These are phyloP conservation scores for Chrysina gloriosa DNA, from an alignment of 2,888 invertebrate species.

Conservation along the genomic window DNA sequence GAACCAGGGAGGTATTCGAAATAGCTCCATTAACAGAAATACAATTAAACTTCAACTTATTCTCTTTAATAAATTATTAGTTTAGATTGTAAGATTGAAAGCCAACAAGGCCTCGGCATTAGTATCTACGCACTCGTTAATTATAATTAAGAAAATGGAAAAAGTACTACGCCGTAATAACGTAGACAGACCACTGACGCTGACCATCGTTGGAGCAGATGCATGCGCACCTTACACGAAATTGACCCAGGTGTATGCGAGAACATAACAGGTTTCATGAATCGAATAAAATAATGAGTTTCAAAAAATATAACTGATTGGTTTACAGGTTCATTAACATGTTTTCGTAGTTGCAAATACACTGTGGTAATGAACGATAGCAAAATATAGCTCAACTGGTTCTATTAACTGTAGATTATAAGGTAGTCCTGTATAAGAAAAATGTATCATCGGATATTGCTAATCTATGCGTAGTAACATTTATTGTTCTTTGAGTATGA, in stretches of 20 bases:
- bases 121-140: constrained; percentile 25
- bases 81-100: neutral
- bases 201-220: constrained; percentile 38
- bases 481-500: no score
- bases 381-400: no score
- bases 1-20: no score
- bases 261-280: constrained; percentile 32
- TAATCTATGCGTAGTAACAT: no score
- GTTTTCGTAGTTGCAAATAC: neutral
- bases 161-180: neutral
- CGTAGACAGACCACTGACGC: constrained; percentile 21
- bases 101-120: constrained; percentile 5
- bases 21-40: no score
- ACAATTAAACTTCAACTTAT: no score
- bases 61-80: neutral
- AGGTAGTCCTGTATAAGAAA: no score
- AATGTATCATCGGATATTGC: no score
- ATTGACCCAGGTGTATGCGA: constrained; percentile 32
- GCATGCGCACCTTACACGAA: constrained; percentile 34
- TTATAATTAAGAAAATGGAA: constrained; percentile 21
- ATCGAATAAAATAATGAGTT: constrained; percentile 32
- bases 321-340: neutral
- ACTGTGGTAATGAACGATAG: no score
- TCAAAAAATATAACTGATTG: constrained; percentile 8
- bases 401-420: no score